Evolutionary conservation across 2,888 invertebrate species (phyloP).

Genomic region (Clunio marinus): DNA sequence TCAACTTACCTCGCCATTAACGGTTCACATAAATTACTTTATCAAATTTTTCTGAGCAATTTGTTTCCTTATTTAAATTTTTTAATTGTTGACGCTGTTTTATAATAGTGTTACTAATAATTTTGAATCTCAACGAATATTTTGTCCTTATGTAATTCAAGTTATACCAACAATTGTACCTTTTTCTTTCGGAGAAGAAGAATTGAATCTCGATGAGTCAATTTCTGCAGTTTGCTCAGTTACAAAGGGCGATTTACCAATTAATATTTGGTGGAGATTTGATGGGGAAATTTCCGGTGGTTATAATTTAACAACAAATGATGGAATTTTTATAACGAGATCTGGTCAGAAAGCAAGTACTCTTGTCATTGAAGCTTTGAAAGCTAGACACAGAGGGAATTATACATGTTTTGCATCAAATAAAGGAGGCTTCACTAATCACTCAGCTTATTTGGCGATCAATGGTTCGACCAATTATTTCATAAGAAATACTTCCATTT

Average conservation of each 20-base stretch:
- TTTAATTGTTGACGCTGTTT: too few relatives aligned
- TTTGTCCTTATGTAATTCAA: too few relatives aligned
- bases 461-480: conserved; percentile 54
- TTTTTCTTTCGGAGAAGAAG: conserved; percentile 67
- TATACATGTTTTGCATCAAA: conserved; percentile 62
- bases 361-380: conserved; percentile 60
- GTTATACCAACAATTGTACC: conserved; percentile 64
- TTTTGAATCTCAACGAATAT: too few relatives aligned
- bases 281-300: conserved; percentile 46
- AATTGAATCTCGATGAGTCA: conserved; percentile 65
- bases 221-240: conserved; percentile 65
- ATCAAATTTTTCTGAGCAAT: too few relatives aligned
- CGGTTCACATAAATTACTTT: conserved; percentile 54
- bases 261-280: conserved; percentile 66
- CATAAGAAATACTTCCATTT: not conserved
- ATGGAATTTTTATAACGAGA: conserved; percentile 56
- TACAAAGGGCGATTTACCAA: conserved; percentile 65
- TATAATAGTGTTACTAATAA: too few relatives aligned
- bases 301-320: conserved; percentile 49
- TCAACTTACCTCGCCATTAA: conserved; percentile 58
- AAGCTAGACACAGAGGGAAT: conserved; percentile 59
- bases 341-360: conserved; percentile 62
- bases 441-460: conserved; percentile 56
- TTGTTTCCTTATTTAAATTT: too few relatives aligned
- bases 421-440: conserved; percentile 54